Conservation (phyloP, 2,888 invertebrate species). For the Therioaphis trifolii region DNA sequence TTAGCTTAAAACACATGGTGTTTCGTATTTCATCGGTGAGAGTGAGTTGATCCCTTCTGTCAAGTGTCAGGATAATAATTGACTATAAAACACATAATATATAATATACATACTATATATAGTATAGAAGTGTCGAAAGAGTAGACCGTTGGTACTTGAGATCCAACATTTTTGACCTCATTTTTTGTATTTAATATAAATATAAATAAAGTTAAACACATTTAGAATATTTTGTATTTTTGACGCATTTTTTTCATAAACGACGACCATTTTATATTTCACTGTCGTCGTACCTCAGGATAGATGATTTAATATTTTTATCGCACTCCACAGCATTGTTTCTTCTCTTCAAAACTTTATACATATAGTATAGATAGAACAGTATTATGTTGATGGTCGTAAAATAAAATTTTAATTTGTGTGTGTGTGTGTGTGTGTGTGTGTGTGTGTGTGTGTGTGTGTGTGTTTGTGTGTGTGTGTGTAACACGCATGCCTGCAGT, state of each 20-base stretch:
- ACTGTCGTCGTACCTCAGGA: not conserved
- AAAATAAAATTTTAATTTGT: not conserved
- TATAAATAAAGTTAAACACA: not conserved
- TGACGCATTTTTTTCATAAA: not conserved
- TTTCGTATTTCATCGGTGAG: too few species aligned
- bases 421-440: not conserved
- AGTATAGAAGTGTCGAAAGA: too few species aligned
- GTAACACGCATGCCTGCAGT: not conserved
- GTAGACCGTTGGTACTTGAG: not conserved
- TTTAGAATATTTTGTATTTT: conserved; percentile 3
- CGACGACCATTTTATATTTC: not conserved
- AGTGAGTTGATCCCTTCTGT: too few species aligned
- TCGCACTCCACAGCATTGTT: not conserved
- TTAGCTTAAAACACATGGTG: too few species aligned
- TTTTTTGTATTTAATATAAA: not conserved
- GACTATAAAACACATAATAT: too few species aligned
- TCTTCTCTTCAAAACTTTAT: not conserved
- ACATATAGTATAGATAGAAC: not conserved
- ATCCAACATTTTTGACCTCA: not conserved
- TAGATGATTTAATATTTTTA: not conserved
- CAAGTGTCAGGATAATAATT: too few species aligned
- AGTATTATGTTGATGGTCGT: not conserved
- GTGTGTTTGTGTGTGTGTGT: not conserved
- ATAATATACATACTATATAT: too few species aligned
- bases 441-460: not conserved